Percentiles rank a stretch among this genome's conserved stretches.
Conservation (phyloP, 2,113 vertebrate genomes). For the Menidia beryllina region DNA sequence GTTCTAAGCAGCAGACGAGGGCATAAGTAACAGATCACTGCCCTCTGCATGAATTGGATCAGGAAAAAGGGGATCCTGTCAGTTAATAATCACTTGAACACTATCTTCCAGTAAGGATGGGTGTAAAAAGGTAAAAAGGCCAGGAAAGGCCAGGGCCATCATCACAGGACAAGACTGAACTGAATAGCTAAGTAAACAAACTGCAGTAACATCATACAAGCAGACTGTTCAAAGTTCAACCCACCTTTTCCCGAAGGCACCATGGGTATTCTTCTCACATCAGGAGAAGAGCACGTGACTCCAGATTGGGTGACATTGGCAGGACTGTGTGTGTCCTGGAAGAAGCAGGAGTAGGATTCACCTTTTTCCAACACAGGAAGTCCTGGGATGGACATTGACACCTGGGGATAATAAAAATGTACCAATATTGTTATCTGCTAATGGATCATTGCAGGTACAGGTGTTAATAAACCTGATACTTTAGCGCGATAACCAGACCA, state of each 20-base stretch:
- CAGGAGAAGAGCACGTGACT: constrained; percentile 89
- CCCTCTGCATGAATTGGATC: constrained; percentile 20
- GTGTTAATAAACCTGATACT: too few species aligned
- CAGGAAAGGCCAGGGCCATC: too few species aligned
- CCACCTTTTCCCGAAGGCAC: constrained; percentile 88
- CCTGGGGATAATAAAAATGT: constrained; percentile 72
- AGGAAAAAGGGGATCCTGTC: constrained; percentile 32
- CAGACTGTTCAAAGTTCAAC: constrained; percentile 38
- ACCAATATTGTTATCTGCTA: not conserved
- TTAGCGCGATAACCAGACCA: not conserved
- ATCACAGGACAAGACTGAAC: too few species aligned
- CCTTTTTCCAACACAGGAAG: constrained; percentile 85
- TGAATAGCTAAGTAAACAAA: too few species aligned
- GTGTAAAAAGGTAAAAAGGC: too few species aligned
- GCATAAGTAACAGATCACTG: constrained; percentile 22
- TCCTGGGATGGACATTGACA: constrained; percentile 86
- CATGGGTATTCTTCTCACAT: constrained; percentile 80
- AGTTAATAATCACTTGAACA: constrained; percentile 27
- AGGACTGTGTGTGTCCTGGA: constrained; percentile 85
- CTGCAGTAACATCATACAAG: not conserved
- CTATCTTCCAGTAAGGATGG: too few species aligned
- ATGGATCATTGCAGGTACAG: not conserved
- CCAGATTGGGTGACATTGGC: constrained; percentile 85
- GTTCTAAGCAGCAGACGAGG: too few species aligned
- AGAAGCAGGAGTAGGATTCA: constrained; percentile 91